Evolutionary conservation across 2,113 vertebrate genomes (phyloP), one percentile per base, ranked within the genome.

Genomic region (Leucopternis melanops): DNA sequence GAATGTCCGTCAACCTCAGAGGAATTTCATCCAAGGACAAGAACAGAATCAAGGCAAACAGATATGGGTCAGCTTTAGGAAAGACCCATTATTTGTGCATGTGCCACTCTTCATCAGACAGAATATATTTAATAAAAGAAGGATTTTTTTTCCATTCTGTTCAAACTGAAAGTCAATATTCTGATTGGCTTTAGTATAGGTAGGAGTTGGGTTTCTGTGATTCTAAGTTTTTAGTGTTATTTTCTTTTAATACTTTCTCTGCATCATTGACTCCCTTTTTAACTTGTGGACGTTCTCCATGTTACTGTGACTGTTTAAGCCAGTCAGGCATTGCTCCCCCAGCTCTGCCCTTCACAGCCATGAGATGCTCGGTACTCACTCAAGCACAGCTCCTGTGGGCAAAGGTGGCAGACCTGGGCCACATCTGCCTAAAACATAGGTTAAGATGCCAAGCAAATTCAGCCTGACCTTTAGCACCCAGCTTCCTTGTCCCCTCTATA

Each of bases 1-100:
- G 81, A 92, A 67, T 77, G 81, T 85, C 87, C 84, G 2, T 96
- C 92, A 90, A 78, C 21, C n/a, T 81, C 80, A 61, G 77, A 86
- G 21, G 25, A 88, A 91, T 96, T 96, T 91, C 34, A 66, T 62
- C 70, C 78, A 52, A 94, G 71, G 86, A 80, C 63, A 62, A 75
- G 54, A 87, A 62, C n/a, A 65, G 66, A 92, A 89, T 82, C 69
- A 85, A 90, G 50, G 45, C 54, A 92, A 85, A 87, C 25, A 82
- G 83, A 55, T 70, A 92, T 1, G 20, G 38, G 59, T 78, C 73
- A 91, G 57, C 47, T 93, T 77, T 81, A 94, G 50, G 89, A 88
- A 77, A 44, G 55, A 61, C 13, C 8, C 25, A 19, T 67, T 90
- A 50, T 80, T 78, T 83, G 25, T 74, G 18, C 27, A 59, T 59